Evolutionary conservation across 2,888 invertebrate genomes (phyloP), one percentile per base, ranked within the genome.

Genomic region (Melanargia galathea): DNA sequence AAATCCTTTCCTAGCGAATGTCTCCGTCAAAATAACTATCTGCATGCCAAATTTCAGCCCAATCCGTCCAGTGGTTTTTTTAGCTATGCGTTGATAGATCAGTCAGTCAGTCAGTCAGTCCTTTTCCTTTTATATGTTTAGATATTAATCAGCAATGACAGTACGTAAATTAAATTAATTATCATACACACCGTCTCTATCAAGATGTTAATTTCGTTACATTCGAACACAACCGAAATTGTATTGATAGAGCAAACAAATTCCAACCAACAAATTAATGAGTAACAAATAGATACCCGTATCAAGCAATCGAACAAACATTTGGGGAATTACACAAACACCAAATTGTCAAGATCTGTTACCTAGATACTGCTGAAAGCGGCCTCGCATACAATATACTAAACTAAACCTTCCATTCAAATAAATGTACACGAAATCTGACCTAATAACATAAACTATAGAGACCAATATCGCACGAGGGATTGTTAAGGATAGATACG

Each of bases 321-420:
- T 71, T 71, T 71, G 64, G 72, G 73, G 75, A 71, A 73, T 74
- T 72, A 78, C 78, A 74, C 70, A 69, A 74, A 71, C 66, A 70
- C 69, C 72, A 68, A 75, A 78, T 76, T 74, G 74, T 75, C 67
- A 67, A 76, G 77, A 80, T 80, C 75, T 56, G 70, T 73, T 68
- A 68, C 62, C 70, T 58, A 67, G 75, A 76, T 75, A 77, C 65
- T 68, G 64, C 66, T 66, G 68, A 70, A 70, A 72, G 70, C 72
- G 70, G 71, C 68, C 55, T 49, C 45, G 11, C 18, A 51, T 64
- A 61, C 52, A 55, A 33, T 43, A 11, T 16, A 30, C 51, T 40
- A 40, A 63, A 56, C n/a, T 40, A 24, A 43, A 46, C 24, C 26
- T 16, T 51, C 35, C 10, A 46, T 26, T 33, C 10, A 51, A 40